Evolutionary conservation across 2,888 invertebrate genomes (phyloP), one percentile per base, ranked within the genome.

Genomic region (Thymelicus lineola): DNA sequence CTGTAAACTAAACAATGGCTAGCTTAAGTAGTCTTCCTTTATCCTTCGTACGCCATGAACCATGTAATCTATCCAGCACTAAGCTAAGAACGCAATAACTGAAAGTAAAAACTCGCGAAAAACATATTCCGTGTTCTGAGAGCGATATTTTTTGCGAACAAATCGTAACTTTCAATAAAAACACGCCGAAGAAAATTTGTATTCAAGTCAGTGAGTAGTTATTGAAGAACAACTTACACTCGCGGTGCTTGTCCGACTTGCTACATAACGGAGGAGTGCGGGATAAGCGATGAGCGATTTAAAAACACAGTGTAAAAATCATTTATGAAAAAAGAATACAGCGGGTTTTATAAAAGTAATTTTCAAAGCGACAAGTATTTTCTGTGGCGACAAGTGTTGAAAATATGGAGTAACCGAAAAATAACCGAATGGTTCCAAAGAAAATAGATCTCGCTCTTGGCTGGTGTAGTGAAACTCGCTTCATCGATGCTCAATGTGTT

Each of bases 221-320:
- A 77, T 77, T 76, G 76, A 74, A 75, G 74, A 76, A 69, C 69
- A 69, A 74, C 73, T 74, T 71, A 72, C 74, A 71, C 70, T 68
- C 71, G 70, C 70, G 69, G 66, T 59, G 72, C 71, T 72, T 74
- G 73, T 28, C 53, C 12, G 6, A 17, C 1, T 20, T 62, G 68
- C 36, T 46, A 9, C 57, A 68, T 35, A 20, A 7, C 38, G 17
- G 9, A 14, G n/a, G 12, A 57, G 62, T 35, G 7, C 38, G 50
- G 17, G 36, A 59, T 35, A 48, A 50, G 50, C 59, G 50, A 53
- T 17, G 7, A 20, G 0, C 2, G 6, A 5, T 10, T 20, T 10
- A 17, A 20, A 20, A 14, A 3, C 15, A 9, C 53, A 7, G 9
- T 53, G 17, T 15, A n/a, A 5, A 46, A n/a, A n/a, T 0, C n/a